These are phyloP conservation scores for Micromesistius poutassou DNA, from an alignment of 2,797 vertebrate genomes.

Conservation along the genomic window DNA sequence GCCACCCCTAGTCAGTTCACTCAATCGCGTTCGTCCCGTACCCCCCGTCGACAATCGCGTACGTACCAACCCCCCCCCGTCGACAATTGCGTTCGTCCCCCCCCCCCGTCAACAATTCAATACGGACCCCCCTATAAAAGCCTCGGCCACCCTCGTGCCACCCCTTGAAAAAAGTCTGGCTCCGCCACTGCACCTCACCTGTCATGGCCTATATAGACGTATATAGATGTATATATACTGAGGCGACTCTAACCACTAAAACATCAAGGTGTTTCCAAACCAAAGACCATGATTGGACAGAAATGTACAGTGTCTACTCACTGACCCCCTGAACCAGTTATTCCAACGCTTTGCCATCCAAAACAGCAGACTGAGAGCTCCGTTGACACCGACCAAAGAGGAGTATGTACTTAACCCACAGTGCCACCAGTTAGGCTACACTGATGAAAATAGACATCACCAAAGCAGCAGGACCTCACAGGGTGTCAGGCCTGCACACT, in stretches of 20 bases:
- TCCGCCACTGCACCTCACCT: too few relatives aligned
- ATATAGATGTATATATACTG: not conserved
- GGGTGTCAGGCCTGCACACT: not conserved
- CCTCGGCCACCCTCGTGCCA: too few relatives aligned
- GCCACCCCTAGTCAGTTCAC: too few relatives aligned
- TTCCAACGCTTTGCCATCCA: not conserved
- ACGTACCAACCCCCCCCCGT: too few relatives aligned
- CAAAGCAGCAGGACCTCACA: constrained; percentile 10
- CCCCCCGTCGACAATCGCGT: too few relatives aligned
- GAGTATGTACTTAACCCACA: constrained; percentile 1
- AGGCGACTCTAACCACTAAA: not conserved
- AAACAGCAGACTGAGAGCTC: constrained; percentile 7
- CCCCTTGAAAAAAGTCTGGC: too few relatives aligned
- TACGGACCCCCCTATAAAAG: too few relatives aligned
- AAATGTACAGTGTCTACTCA: not conserved
- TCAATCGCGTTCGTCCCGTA: too few relatives aligned
- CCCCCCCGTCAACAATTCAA: too few relatives aligned
- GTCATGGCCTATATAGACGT: constrained; percentile 8
- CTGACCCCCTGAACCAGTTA: constrained; percentile 1
- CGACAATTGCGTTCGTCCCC: too few relatives aligned
- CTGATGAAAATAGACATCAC: constrained; percentile 5
- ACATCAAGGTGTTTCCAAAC: constrained; percentile 7
- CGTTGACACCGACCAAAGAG: not conserved
- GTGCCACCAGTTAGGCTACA: not conserved
- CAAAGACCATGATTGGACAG: constrained; percentile 5